phyloP scores from a whole-genome alignment of 2,888 invertebrate genomes.

The Shargacucullia verbasci region DNA sequence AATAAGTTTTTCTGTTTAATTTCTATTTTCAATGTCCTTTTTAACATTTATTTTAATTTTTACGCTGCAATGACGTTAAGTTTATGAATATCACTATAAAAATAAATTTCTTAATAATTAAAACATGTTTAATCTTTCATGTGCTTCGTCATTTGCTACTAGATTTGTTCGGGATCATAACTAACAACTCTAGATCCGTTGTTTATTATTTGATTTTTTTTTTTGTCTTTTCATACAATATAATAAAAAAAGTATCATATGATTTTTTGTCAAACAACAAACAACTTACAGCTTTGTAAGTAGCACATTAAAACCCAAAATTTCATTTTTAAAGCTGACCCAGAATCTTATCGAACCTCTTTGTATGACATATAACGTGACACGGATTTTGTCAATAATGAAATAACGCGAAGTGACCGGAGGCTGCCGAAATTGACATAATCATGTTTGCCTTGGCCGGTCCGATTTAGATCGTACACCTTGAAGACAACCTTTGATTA shows the following conservation, averaged over 20 bases:
- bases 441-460: conserved; percentile 63
- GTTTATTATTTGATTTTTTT: no score
- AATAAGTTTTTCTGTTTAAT: conserved; percentile 15
- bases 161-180: no score
- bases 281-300: not conserved
- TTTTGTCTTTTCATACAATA: no score
- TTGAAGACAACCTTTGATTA: conserved; percentile 53
- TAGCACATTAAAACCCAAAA: not conserved
- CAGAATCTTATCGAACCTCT: conserved; percentile 29
- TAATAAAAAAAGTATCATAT: no score
- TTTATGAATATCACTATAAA: no score
- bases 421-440: conserved; percentile 58
- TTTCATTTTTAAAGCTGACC: conserved; percentile 14
- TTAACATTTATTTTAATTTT: not conserved
- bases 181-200: no score
- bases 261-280: no score
- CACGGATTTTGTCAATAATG: conserved; percentile 47
- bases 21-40: conserved; percentile 5
- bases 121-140: no score
- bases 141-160: no score
- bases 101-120: no score
- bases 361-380: conserved; percentile 34
- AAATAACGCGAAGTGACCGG: conserved; percentile 25
- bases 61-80: no score
- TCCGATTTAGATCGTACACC: conserved; percentile 50